Base-by-base conservation (phyloP, 2,797 vertebrate species). In the Limnodromus scolopaceus region DNA sequence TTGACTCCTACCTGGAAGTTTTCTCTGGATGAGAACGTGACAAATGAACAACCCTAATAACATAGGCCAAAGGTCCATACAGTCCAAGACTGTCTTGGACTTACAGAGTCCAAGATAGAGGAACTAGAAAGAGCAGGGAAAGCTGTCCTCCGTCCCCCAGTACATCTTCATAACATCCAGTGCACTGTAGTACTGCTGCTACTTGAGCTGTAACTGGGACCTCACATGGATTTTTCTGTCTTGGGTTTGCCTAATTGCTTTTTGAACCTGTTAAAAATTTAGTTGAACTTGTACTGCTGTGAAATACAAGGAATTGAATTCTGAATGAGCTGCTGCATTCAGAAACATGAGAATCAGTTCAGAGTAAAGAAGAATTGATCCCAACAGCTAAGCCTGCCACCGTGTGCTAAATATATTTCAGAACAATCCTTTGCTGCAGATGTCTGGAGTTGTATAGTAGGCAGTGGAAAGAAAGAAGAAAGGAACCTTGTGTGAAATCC, bases 361-460 rank as follows among this genome's bases (percentile, higher is more conserved):
- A 82, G 87, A 92, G 55, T 39, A 27, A 79, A 63, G 74, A 75
- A 83, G 81, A 89, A 82, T 49, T 71, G 82, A 92, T 82, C 71
- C 60, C 77, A 77, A 80, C 66, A 96, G 91, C 91, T 60, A 95
- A 96, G 78, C 85, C 95, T 97, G 95, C 87, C 92, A 92, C 87
- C 91, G 7, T 81, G 93, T 92, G 93, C 90, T 95, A 94, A 89
- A 87, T 68, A 53, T 16, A 80, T 57, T 63, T 49, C 84, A 87
- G 60, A 92, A 53, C 91, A 96, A 46, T 16, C 58, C 48, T 83
- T 68, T 80, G 69, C 43, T 75, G 77, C 60, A 61, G 39, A 23
- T 48, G n/a, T 72, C 76, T 92, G 82, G 57, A 86, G 64, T 8
- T 53, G 19, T 2, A 1, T 48, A 61, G 74, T n/a, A 69, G 58